Base-by-base conservation (phyloP, 2,888 invertebrate species). In the Corbicula japonica region DNA sequence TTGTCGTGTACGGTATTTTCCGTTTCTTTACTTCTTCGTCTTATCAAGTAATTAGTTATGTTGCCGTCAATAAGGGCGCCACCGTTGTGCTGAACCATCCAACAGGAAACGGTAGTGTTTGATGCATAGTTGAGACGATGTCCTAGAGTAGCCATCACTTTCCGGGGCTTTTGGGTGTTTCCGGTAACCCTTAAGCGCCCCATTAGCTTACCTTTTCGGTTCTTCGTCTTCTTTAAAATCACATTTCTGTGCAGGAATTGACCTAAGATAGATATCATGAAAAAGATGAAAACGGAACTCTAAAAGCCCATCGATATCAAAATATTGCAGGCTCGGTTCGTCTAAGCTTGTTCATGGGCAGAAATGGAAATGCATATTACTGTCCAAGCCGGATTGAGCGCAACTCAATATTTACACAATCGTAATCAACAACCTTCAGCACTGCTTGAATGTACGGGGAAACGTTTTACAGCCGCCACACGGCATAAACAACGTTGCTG, bases 11-110 rank as follows among this genome's bases (percentile, higher is more conserved):
- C n/a, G n/a, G n/a, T n/a, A 41, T 35, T 30, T 8, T 38, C 66
- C 15, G 28, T 30, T 26, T 52, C 54, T 23, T 41, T 34, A 23
- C 1, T 10, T 60, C 60, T 58, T 50, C 76, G 41, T 50, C 71
- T 80, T 3, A 88, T 82, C 18, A 89, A 62, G 68, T 90, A 89
- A 68, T 90, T 87, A 6, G 76, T 83, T 52, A 87, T 88, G 41
- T 76, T 80, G 8, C 90, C 89, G 65, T 90, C 90, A 10, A 90
- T 56, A 8, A 89, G 80, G 8, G 85, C 84, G 28, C 76, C 76
- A 23, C 89, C 90, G 69, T 87, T 87, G 10, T 87, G 76, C 54
- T 86, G 85, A 0, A 90, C 83, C 85, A 87, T 87, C 90, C 89
- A 89, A 78, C 90, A 90, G 4, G 87, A 75, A 0, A 86, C 84